A percentile compares a stretch with the other conserved stretches of the same genome.
Evolutionary conservation across 30 jellyfish, hydroid and myxozoan genomes (phyloP).

Genomic region (Phacellophora camtschatica): DNA sequence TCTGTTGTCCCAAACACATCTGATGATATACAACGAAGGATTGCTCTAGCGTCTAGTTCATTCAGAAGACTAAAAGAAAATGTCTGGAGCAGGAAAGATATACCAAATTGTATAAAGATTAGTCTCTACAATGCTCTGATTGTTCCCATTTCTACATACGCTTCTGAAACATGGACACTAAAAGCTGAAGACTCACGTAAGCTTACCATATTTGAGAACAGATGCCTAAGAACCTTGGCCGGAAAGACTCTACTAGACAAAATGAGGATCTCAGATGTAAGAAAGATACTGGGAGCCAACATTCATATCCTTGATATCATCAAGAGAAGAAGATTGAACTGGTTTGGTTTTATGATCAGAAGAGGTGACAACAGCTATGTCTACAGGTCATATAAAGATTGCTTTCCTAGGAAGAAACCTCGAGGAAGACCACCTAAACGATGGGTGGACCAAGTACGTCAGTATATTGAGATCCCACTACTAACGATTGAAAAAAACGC

Average conservation of each 20-base stretch:
- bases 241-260: not conserved
- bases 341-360: constrained; percentile 20
- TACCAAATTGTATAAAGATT: not conserved
- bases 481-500: too few relatives aligned
- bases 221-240: not conserved
- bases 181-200: too few relatives aligned
- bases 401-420: too few relatives aligned
- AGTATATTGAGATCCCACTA: too few relatives aligned
- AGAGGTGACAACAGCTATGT: not conserved
- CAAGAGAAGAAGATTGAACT: not conserved
- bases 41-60: constrained; percentile 18
- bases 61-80: constrained; percentile 35
- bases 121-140: constrained; percentile 39
- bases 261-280: not conserved
- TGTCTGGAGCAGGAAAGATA: not conserved
- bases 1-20: constrained; percentile 8
- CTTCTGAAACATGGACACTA: constrained; percentile 61
- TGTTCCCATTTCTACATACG: constrained; percentile 41
- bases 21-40: constrained; percentile 11
- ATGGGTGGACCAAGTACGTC: too few relatives aligned
- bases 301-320: not conserved
- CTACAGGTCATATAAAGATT: too few relatives aligned
- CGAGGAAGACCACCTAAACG: too few relatives aligned
- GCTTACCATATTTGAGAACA: constrained; percentile 2
- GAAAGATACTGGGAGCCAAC: not conserved